Conservation (phyloP, 1,140 invertebrate genomes). For the Pogonomyrmex californicus region DNA sequence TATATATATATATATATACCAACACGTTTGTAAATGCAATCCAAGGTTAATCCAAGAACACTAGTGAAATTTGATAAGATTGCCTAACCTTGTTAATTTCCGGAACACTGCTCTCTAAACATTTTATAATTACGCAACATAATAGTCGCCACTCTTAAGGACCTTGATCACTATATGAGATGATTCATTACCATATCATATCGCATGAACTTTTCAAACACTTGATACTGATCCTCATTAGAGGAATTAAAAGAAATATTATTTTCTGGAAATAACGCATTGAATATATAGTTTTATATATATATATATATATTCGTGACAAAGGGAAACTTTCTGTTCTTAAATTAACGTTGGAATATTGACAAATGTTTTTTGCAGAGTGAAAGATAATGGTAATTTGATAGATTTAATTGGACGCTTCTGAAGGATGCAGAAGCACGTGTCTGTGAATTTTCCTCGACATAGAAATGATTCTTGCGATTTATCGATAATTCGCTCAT, state of each 20-base stretch:
- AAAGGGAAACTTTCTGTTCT: not conserved
- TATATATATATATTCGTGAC: no score
- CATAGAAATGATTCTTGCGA: constrained; percentile 5
- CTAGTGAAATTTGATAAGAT: constrained; percentile 16
- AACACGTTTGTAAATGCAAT: not conserved
- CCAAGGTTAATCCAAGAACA: not conserved
- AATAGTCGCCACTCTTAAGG: not conserved
- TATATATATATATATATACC: not conserved
- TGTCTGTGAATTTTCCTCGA: constrained; percentile 11
- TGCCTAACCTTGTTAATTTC: constrained; percentile 32
- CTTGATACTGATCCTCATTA: not conserved
- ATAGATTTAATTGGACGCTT: constrained; percentile 31
- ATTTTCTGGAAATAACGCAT: not conserved
- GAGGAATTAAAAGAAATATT: not conserved
- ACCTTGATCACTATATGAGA: not conserved
- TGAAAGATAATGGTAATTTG: not conserved
- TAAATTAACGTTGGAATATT: constrained; percentile 17
- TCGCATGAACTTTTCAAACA: not conserved
- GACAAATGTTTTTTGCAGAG: not conserved
- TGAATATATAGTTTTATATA: not conserved
- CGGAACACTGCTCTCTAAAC: not conserved
- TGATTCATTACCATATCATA: constrained; percentile 5
- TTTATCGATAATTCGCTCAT: constrained; percentile 29
- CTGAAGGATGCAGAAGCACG: not conserved
- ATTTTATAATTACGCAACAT: constrained; percentile 19